A percentile compares a stretch with the other conserved stretches of the same genome.
Conservation (phyloP, 92 coral and sea anemone genomes). For the Phenganax marumi region DNA sequence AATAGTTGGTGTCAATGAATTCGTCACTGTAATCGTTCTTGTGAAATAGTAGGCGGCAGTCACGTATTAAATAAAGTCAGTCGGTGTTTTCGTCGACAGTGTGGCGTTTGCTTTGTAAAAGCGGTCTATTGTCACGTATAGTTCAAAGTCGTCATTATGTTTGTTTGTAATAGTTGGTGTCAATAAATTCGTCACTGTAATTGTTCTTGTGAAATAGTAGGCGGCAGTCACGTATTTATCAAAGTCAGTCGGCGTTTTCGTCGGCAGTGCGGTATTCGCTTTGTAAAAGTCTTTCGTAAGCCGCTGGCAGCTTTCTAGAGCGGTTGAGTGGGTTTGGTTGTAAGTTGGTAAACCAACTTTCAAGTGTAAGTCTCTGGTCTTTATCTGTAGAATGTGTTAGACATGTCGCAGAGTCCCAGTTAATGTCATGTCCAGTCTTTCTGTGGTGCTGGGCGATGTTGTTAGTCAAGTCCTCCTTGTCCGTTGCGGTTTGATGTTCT, state of each 20-base stretch:
- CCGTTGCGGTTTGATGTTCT: slow-evolving; percentile 39
- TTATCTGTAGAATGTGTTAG: slow-evolving; percentile 20
- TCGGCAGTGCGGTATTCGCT: no score
- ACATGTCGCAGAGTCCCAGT: slow-evolving; percentile 50
- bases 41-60: slow-evolving; percentile 14
- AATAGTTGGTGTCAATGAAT: slow-evolving; percentile 37
- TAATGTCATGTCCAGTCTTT: slow-evolving; percentile 39
- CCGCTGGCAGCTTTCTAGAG: slow-evolving; percentile 14
- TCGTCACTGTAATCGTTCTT: slow-evolving; percentile 47
- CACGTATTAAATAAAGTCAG: no score
- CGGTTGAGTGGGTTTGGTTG: slow-evolving; percentile 28
- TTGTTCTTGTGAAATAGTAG: slow-evolving; percentile 37
- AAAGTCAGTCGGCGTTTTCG: no score
- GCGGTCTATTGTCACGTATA: no score
- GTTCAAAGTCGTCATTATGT: slow-evolving; percentile 10
- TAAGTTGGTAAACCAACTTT: slow-evolving; percentile 52
- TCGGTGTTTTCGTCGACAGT: no score
- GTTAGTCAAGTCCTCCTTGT: slow-evolving; percentile 28
- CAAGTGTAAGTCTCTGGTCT: slow-evolving; percentile 34
- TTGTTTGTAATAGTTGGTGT: no score
- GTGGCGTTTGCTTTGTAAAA: no score
- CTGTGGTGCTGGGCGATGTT: slow-evolving; percentile 42
- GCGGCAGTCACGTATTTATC: background rate
- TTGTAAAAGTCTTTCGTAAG: slow-evolving; percentile 20
- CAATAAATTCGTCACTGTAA: slow-evolving; percentile 46